These are phyloP conservation scores for Halesus radiatus DNA, from an alignment of 1,140 invertebrate genomes.

Conservation along the genomic window DNA sequence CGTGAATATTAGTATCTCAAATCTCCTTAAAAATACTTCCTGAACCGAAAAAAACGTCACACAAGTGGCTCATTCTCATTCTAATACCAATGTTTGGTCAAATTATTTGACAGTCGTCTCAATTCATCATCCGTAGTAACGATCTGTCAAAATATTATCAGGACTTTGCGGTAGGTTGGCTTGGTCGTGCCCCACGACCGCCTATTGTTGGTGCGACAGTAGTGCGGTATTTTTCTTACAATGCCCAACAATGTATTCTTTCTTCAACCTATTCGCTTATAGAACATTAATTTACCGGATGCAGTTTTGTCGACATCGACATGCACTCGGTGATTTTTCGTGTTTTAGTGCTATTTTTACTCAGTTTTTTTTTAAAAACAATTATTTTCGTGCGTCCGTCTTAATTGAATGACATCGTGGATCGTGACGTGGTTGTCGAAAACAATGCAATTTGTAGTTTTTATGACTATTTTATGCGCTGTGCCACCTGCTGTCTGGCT, in stretches of 20 bases:
- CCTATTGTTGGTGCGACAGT: constrained; percentile 35
- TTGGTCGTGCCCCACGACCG: constrained; percentile 48
- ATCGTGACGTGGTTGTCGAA: too few species aligned
- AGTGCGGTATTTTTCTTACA: neutral
- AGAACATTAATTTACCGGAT: neutral
- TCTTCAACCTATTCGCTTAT: neutral
- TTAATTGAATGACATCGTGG: neutral
- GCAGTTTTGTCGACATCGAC: neutral
- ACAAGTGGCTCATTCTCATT: too few species aligned
- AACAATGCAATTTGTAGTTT: too few species aligned
- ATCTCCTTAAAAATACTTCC: too few species aligned
- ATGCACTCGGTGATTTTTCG: constrained; percentile 6
- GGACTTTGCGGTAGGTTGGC: constrained; percentile 50
- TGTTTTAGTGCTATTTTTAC: too few species aligned
- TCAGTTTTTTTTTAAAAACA: neutral
- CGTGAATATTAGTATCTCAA: too few species aligned
- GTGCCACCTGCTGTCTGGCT: too few species aligned
- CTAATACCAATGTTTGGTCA: neutral
- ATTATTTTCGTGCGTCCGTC: constrained; percentile 19
- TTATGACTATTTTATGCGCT: too few species aligned
- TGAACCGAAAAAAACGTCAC: too few species aligned
- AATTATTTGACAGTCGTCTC: constrained; percentile 12
- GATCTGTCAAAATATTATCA: constrained; percentile 46
- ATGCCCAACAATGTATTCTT: neutral
- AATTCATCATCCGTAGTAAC: constrained; percentile 35